Base-by-base conservation (phyloP, 2,888 invertebrate species). In the Plutella xylostella region DNA sequence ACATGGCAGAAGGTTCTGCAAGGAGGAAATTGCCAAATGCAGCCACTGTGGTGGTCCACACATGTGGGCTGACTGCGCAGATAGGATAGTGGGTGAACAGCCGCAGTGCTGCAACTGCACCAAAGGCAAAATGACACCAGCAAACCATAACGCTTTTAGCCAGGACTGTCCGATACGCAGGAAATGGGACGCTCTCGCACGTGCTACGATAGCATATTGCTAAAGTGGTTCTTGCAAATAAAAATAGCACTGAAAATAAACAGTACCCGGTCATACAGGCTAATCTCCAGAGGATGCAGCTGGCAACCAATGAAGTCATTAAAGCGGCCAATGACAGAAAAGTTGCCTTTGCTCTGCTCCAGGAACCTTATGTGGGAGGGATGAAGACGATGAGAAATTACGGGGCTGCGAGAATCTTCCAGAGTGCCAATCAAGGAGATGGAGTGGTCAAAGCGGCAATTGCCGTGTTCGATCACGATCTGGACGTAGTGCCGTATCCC, bases 331-430 rank as follows among this genome's bases (percentile, higher is more conserved):
- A 19, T 1, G 28, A 38, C 6, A 3, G 22, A 4, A 21, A 28
- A 33, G 15, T 34, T 6, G 31, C 31, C 2, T 4, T 42, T 0
- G 45, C 47, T 1, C 38, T 52, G 4, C 4, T 52, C 1, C 52
- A 52, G 22, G 52, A 52, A 19, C 50, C 49, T 0, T 51, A 51
- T 15, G 40, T 48, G 9, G 51, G 51, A 9, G 39, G 17, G 9
- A 15, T 1, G 7, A 22, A 30, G 0, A 12, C 12, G 5, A 17
- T 52, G 21, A 43, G n/a, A 12, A 7, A 9, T 4, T 17, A 22
- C 15, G 20, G 4, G 7, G 49, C 46, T 9, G 20, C 22, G 1
- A 30, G 46, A n/a, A n/a, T 48, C 1, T 22, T 35, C 15, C 45
- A 48, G 33, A 18, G 19, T 30, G 1, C 11, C 4, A 19, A 11